phyloP scores from a whole-genome alignment of 2,113 vertebrate genomes.

The Isichthys henryi region DNA sequence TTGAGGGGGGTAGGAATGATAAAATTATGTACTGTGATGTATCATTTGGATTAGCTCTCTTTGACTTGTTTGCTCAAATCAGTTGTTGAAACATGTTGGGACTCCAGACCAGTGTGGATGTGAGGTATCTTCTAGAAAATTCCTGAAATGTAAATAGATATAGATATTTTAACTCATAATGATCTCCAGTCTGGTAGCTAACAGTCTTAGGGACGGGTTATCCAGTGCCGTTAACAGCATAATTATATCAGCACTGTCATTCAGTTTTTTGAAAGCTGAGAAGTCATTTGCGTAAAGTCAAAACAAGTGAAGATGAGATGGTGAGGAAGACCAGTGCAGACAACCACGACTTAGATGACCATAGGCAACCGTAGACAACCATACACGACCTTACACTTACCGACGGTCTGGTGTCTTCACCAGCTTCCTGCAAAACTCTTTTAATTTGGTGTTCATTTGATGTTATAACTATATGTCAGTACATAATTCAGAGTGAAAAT shows the following conservation, averaged over 20 bases:
- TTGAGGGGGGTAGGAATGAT: slow-evolving; percentile 1
- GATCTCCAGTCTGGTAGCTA: not conserved
- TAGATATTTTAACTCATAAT: not conserved
- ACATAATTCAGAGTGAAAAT: not conserved
- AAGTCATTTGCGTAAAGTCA: not conserved
- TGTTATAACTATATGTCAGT: not conserved
- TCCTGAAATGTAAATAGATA: not conserved
- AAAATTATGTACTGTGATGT: slow-evolving; percentile 8
- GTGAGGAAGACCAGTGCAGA: not conserved
- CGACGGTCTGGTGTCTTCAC: not conserved
- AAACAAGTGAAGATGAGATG: not conserved
- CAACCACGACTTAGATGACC: not conserved
- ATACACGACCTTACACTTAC: not conserved
- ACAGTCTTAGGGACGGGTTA: not conserved
- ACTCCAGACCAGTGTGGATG: not conserved
- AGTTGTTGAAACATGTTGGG: not conserved
- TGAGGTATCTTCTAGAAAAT: not conserved
- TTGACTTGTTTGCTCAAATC: not conserved
- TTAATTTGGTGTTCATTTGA: not conserved
- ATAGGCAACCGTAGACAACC: not conserved
- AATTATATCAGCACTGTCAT: not conserved
- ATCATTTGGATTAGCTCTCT: not conserved
- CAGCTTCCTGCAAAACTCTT: not conserved
- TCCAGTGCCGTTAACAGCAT: not conserved
- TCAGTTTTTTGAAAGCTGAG: not conserved